Evolutionary conservation across 1,140 invertebrate genomes (phyloP).

Genomic region (Atopsyche davidsoni): DNA sequence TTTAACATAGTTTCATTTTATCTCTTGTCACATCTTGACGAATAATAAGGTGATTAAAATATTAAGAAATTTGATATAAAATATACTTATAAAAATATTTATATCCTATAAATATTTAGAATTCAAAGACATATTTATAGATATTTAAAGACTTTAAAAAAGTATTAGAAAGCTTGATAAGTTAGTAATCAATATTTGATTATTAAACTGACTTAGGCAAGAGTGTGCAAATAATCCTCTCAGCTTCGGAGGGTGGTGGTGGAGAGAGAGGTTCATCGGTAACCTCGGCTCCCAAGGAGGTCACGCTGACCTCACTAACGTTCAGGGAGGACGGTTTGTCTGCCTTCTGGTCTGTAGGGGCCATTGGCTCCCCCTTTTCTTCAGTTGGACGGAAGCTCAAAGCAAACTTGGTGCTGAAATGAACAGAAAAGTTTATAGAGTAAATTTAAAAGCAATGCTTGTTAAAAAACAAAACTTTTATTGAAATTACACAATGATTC

Average conservation of each 20-base stretch:
- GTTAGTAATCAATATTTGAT: constrained; percentile 6
- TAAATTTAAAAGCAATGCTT: too few relatives aligned
- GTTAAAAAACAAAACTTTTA: too few relatives aligned
- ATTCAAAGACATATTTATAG: too few relatives aligned
- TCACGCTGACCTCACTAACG: constrained; percentile 22
- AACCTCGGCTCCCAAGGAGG: constrained; percentile 21
- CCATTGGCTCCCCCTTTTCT: constrained; percentile 55
- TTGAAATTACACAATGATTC: background rate
- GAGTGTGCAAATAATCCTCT: constrained; percentile 65
- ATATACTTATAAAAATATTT: too few relatives aligned
- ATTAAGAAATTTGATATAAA: too few relatives aligned
- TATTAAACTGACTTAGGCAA: constrained; percentile 57
- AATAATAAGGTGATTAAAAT: too few relatives aligned
- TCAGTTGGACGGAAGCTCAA: constrained; percentile 60
- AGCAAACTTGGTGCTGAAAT: constrained; percentile 58
- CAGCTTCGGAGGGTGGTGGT: constrained; percentile 66
- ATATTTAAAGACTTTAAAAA: too few relatives aligned
- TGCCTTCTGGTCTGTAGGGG: constrained; percentile 39
- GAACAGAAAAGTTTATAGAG: constrained; percentile 2
- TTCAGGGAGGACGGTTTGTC: constrained; percentile 32
- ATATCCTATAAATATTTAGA: too few relatives aligned
- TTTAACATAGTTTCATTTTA: too few relatives aligned
- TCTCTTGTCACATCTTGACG: too few relatives aligned
- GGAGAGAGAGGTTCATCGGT: constrained; percentile 49
- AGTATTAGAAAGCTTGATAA: too few relatives aligned